Conservation (phyloP, 2,113 vertebrate species). For the Macheiramphus alcinus region DNA sequence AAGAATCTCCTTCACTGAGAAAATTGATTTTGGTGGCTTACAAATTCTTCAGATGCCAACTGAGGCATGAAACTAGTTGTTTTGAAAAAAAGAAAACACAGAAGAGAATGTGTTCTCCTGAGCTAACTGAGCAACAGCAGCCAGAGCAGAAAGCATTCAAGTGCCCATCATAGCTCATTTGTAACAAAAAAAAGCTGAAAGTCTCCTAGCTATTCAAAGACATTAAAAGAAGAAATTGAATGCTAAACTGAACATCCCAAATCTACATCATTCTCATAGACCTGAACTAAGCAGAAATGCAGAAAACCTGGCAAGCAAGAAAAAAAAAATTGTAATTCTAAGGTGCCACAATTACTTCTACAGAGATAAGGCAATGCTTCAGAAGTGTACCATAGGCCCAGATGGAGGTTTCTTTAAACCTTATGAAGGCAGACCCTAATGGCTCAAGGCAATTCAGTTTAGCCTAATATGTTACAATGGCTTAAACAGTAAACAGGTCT, state of each 20-base stretch:
- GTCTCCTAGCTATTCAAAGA: neutral
- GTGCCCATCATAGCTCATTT: neutral
- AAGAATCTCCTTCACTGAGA: neutral
- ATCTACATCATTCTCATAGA: neutral
- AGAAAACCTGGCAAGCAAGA: neutral
- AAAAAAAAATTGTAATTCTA: neutral
- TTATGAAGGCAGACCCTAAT: neutral
- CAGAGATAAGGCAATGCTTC: neutral
- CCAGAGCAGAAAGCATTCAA: neutral
- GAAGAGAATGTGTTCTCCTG: neutral
- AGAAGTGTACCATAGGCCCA: fast-evolving
- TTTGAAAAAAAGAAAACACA: neutral
- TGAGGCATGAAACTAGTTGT: neutral
- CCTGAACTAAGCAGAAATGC: neutral
- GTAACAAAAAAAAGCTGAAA: neutral
- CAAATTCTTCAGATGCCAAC: neutral
- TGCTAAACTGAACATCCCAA: neutral
- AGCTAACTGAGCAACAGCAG: neutral
- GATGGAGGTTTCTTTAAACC: neutral
- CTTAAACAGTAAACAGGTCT: neutral
- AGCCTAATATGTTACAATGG: neutral
- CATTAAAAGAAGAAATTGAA: neutral
- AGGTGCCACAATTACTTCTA: fast-evolving
- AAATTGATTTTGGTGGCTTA: neutral
- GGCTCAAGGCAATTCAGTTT: neutral